Evolutionary conservation across 2,888 invertebrate species (phyloP).

Genomic region (Pheosia tremula): DNA sequence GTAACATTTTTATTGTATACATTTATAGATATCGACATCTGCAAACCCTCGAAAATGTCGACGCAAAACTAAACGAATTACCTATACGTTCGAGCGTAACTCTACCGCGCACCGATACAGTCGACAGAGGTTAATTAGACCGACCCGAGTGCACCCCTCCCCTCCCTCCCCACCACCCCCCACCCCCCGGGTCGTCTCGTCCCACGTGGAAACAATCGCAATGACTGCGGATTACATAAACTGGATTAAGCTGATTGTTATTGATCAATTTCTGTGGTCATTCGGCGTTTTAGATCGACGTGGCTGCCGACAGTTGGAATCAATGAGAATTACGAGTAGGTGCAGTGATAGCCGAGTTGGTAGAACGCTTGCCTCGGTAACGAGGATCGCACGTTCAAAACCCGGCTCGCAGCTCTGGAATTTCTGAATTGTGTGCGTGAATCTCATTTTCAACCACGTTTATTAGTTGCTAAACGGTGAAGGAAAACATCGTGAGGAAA

Average conservation of each 20-base stretch:
- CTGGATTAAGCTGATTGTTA: conserved; percentile 9
- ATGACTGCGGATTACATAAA: conserved; percentile 32
- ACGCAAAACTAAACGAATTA: neutral
- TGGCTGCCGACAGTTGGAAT: neutral
- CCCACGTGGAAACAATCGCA: conserved; percentile 47
- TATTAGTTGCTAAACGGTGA: no score
- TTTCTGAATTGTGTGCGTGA: no score
- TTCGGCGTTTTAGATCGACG: neutral
- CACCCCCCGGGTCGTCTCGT: conserved; percentile 11
- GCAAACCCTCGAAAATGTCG: neutral
- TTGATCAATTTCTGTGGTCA: conserved; percentile 2
- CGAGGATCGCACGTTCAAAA: no score
- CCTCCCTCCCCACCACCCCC: conserved; percentile 16
- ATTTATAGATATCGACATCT: neutral
- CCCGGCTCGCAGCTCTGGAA: no score
- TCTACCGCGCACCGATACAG: conserved; percentile 31
- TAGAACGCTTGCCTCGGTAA: no score
- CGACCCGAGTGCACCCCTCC: conserved; percentile 32
- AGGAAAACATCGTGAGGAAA: no score
- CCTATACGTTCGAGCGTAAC: conserved; percentile 2
- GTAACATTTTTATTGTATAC: neutral
- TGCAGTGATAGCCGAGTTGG: no score
- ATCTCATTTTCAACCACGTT: no score
- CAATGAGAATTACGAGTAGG: neutral
- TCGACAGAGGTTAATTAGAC: conserved; percentile 62